Percentiles rank a stretch among this genome's conserved stretches.
Conservation (phyloP, 2,888 invertebrate species). For the Xestia sexstrigata region DNA sequence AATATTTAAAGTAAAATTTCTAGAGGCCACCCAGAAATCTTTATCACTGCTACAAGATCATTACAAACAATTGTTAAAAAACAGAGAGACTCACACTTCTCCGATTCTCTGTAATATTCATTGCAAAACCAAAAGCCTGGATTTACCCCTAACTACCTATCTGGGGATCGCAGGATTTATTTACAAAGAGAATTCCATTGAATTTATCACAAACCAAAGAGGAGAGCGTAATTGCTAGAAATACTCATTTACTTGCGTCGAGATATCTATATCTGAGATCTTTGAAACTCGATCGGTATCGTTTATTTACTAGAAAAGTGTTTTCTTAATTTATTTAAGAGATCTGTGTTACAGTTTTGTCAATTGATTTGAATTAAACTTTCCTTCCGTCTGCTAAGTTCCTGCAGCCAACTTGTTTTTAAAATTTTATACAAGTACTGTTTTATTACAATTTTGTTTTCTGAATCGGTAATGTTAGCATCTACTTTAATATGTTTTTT, state of each 20-base stretch:
- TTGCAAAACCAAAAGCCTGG: conserved; percentile 22
- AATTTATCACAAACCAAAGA: conserved; percentile 51
- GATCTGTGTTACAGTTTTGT: conserved; percentile 54
- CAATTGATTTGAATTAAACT: conserved; percentile 47
- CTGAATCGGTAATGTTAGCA: not conserved
- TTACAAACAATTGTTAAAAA: not conserved
- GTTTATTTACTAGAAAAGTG: conserved; percentile 55
- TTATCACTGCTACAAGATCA: not conserved
- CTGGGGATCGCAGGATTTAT: conserved; percentile 53
- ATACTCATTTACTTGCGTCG: conserved; percentile 45
- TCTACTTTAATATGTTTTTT: not conserved
- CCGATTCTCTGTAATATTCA: not conserved
- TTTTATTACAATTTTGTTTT: conserved; percentile 22
- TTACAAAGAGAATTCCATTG: conserved; percentile 44
- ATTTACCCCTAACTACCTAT: conserved; percentile 32
- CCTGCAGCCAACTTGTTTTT: conserved; percentile 28
- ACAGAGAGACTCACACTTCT: not conserved
- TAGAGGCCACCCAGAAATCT: not conserved
- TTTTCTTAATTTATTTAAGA: conserved; percentile 58
- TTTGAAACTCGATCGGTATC: conserved; percentile 63
- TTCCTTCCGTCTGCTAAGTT: conserved; percentile 26
- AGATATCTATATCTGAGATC: conserved; percentile 62
- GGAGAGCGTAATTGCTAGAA: conserved; percentile 54
- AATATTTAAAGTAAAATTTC: not conserved
- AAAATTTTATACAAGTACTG: not conserved